Evolutionary conservation across 2,797 vertebrate species (phyloP), one percentile per base, ranked within the genome.

Genomic region (Enteromius viviparus): DNA sequence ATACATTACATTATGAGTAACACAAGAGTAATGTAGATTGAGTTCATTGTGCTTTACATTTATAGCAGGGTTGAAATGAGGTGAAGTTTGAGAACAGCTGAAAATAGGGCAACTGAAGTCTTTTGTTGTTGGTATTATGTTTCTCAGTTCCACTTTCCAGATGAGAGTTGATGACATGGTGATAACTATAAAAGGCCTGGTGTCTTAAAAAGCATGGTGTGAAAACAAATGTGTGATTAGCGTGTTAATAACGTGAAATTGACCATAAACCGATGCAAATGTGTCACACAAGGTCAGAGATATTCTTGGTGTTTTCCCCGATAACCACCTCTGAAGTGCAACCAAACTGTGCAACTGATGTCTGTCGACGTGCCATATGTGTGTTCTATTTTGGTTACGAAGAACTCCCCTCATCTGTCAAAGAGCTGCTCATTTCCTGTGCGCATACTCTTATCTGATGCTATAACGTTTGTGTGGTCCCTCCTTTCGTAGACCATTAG

Each of bases 401-500:
- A 92, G 85, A 93, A 93, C 87, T 93, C 90, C 92, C 93, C 91
- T 91, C 82, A 87, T 80, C 81, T 71, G 29, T 58, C 66, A 83
- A 77, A 83, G 65, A 78, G 66, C 47, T 89, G 85, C 88, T 91
- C 91, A 90, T 91, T 93, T 94, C 93, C 93, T 92, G 87, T 82
- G 62, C 29, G 81, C 80, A 72, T 71, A 80, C 89, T 17, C 82
- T 84, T 82, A 87, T 91, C 86, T 85, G 80, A 85, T 85, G 82
- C 6, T n/a, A 37, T 80, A 80, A 78, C 58, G 68, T 78, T 74
- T 86, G 81, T 87, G 75, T 81, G 71, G 81, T 88, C 83, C n/a
- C 32, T 76, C 72, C 81, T 75, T 71, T 58, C 81, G 71, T 66
- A 34, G 64, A 83, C 64, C 55, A 70, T 17, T 69, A 60, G 23